Percentiles rank a stretch among this genome's conserved stretches.
Conservation (phyloP, 2,113 vertebrate species). For the Brachirus orientalis region DNA sequence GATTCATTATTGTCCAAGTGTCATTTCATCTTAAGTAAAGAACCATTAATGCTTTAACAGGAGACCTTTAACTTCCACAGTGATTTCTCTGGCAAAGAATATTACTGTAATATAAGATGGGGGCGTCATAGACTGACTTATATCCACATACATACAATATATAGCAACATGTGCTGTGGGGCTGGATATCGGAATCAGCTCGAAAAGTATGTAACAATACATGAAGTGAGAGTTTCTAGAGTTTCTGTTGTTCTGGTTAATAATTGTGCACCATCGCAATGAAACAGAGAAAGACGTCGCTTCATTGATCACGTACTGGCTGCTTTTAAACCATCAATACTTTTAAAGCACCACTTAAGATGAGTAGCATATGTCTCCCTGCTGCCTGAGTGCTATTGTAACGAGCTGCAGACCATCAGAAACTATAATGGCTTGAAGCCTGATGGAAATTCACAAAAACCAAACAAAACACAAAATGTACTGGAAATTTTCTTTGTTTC, state of each 20-base stretch:
- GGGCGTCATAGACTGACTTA: background rate
- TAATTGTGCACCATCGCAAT: slow-evolving; percentile 43
- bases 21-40: slow-evolving; percentile 54
- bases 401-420: slow-evolving; percentile 19
- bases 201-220: too few species aligned
- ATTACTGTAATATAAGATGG: background rate
- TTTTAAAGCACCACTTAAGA: slow-evolving; percentile 80
- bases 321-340: slow-evolving; percentile 83
- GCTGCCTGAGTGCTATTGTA: slow-evolving; percentile 55
- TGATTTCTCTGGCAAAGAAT: background rate
- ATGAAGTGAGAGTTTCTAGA: too few species aligned
- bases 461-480: background rate
- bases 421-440: slow-evolving; percentile 22
- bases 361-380: slow-evolving; percentile 71
- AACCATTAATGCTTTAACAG: slow-evolving; percentile 14
- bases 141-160: slow-evolving; percentile 1
- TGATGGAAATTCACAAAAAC: slow-evolving; percentile 27
- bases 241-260: slow-evolving; percentile 17
- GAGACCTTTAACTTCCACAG: slow-evolving; percentile 2
- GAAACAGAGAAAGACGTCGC: slow-evolving; percentile 61
- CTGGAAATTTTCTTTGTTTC: slow-evolving; percentile 4
- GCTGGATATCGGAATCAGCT: too few species aligned
- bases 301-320: slow-evolving; percentile 73
- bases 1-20: slow-evolving; percentile 62
- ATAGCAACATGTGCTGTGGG: too few species aligned